phyloP scores from a whole-genome alignment of 2,797 vertebrate species.

The Crenuchus spilurus region DNA sequence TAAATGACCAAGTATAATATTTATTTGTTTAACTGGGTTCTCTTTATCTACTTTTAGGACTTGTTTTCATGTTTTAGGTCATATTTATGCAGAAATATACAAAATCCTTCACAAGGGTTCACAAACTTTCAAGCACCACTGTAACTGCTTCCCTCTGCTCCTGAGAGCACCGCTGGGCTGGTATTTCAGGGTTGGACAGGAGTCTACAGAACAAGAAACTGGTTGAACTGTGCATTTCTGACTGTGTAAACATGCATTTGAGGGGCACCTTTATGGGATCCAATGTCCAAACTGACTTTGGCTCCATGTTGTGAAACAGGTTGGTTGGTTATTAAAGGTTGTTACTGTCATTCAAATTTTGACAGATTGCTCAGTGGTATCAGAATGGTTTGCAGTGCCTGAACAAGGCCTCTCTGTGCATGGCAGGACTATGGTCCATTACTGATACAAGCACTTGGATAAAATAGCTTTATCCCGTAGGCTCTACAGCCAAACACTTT shows the following conservation, averaged over 20 bases:
- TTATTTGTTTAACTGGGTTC: too few relatives aligned
- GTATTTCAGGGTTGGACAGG: background rate
- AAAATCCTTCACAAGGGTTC: too few relatives aligned
- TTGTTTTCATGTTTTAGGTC: too few relatives aligned
- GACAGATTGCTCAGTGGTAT: background rate
- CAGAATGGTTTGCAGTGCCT: background rate
- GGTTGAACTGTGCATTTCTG: conserved; percentile 8
- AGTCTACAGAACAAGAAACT: conserved; percentile 24
- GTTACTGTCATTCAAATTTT: background rate
- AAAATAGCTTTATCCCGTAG: conserved; percentile 16
- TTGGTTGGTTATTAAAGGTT: conserved; percentile 1
- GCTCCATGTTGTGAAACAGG: background rate
- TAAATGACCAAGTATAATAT: too few relatives aligned
- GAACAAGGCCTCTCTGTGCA: background rate
- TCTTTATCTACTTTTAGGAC: too few relatives aligned
- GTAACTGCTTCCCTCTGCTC: background rate
- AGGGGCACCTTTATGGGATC: conserved; percentile 9
- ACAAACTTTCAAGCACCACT: too few relatives aligned
- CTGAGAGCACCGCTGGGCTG: background rate
- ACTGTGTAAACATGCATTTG: background rate
- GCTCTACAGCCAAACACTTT: background rate
- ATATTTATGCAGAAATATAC: too few relatives aligned
- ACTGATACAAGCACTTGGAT: conserved; percentile 59
- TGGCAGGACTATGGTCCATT: conserved; percentile 53
- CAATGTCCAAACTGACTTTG: background rate